A percentile compares a stretch with the other conserved stretches of the same genome.
Conservation (phyloP, 2,888 invertebrate genomes). For the Tromatobia lineatoria region DNA sequence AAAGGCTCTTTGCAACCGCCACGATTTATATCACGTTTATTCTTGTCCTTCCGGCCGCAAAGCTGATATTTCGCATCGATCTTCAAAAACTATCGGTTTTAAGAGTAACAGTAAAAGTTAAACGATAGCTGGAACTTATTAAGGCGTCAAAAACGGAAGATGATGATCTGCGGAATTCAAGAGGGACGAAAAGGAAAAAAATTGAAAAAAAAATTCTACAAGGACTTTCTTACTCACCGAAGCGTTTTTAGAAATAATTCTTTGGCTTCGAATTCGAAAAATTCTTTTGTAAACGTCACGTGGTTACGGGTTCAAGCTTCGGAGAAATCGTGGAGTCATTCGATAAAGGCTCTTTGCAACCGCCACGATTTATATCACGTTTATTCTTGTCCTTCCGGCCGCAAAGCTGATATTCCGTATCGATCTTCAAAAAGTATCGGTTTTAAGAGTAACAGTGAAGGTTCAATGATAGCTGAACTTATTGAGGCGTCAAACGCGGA, state of each 20-base stretch:
- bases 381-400: slow-evolving; percentile 2
- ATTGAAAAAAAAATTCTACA: too few species aligned
- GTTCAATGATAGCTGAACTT: too few species aligned
- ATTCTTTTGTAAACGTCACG: too few species aligned
- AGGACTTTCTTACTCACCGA: too few species aligned
- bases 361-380: not conserved
- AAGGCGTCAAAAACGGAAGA: too few species aligned
- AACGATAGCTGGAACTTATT: slow-evolving; percentile 18
- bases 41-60: not conserved
- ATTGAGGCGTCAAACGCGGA: too few species aligned
- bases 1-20: not conserved
- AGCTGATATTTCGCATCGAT: slow-evolving; percentile 11
- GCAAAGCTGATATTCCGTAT: slow-evolving; percentile 10
- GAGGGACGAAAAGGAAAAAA: too few species aligned
- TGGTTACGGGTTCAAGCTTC: slow-evolving; percentile 32
- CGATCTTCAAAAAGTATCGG: slow-evolving; percentile 32
- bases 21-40: slow-evolving; percentile 12
- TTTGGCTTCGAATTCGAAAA: too few species aligned
- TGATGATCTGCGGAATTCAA: too few species aligned
- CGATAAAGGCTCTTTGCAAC: not conserved
- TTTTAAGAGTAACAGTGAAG: slow-evolving; percentile 20
- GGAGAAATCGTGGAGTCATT: not conserved
- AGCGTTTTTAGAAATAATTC: too few species aligned
- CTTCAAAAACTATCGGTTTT: slow-evolving; percentile 31
- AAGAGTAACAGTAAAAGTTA: slow-evolving; percentile 24